Evolutionary conservation across 2,888 invertebrate species (phyloP), one percentile per base, ranked within the genome.

Genomic region (Zaprionus obscuricornis): DNA sequence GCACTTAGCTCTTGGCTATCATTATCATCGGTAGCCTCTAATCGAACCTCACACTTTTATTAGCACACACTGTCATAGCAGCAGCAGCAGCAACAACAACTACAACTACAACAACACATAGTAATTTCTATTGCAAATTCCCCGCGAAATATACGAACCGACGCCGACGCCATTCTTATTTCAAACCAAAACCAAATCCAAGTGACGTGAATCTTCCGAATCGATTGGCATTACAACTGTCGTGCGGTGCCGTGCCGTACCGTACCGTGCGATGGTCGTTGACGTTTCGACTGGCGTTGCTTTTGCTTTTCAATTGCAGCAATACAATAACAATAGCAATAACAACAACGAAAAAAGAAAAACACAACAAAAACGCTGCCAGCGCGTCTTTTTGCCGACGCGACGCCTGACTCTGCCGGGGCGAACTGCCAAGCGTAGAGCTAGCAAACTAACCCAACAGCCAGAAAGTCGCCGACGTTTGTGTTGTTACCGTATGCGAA

Each of bases 381-480:
- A 54, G 69, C 71, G 56, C 66, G 52, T 70, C 70, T 70, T 54
- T 50, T 66, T 20, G n/a, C n/a, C n/a, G n/a, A n/a, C n/a, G n/a
- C 60, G 68, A 55, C 68, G 58, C 54, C 64, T 66, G 46, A 64
- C 57, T 51, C n/a, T n/a, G 63, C 13, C 36, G 29, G 7, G 31
- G 34, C 64, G 45, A 51, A 33, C 52, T 46, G 69, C 39, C 49
- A 59, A n/a, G 31, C 43, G 52, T 26, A 31, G 42, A 58, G 65
- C 46, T 26, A 50, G 17, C 47, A 24, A 42, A 50, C 49, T 49
- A 54, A 39, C 50, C 49, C 42, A 24, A 43, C 52, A 79, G 74
- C 71, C 76, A 79, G 56, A 40, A 55, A 76, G 76, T 65, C 74
- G 81, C 77, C 81, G 68, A n/a, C n/a, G n/a, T n/a, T n/a, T n/a